A percentile compares a stretch with the other conserved stretches of the same genome.
phyloP scores from a whole-genome alignment of 2,113 vertebrate genomes.

The Opisthocomus hoazin region DNA sequence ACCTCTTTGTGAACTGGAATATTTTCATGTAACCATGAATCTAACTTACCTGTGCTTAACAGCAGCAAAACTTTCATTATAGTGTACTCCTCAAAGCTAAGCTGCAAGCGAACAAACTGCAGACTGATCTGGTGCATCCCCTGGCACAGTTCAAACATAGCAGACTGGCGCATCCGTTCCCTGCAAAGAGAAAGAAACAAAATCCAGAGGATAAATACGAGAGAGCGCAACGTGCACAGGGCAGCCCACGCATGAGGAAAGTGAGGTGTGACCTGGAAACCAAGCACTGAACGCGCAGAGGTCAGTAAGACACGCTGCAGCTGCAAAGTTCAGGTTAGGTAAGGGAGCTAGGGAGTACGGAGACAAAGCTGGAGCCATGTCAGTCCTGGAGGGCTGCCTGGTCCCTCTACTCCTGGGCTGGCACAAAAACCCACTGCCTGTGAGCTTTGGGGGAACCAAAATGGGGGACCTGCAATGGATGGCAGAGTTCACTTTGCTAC shows the following conservation, averaged over 20 bases:
- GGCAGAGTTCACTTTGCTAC: rapidly evolving
- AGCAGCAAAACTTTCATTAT: constrained; percentile 98
- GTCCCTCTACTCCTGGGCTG: not conserved
- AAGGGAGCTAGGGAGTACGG: not conserved
- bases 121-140: constrained; percentile 98
- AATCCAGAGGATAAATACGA: not conserved
- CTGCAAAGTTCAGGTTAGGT: not conserved
- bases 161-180: constrained; percentile 96
- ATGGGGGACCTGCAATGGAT: rapidly evolving
- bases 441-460: not conserved
- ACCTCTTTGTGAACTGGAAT: not conserved
- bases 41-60: constrained; percentile 87
- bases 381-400: not conserved
- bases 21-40: not conserved
- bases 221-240: not conserved
- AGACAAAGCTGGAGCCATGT: not conserved
- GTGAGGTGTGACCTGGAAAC: not conserved
- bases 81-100: constrained; percentile 95
- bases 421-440: not conserved
- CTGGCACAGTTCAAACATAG: constrained; percentile 97
- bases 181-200: constrained; percentile 63
- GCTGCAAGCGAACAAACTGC: constrained; percentile 95
- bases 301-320: not conserved
- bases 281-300: rapidly evolving
- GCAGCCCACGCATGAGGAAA: not conserved